Evolutionary conservation across 2,113 vertebrate genomes (phyloP).

Genomic region (Dipodomys stephensi): DNA sequence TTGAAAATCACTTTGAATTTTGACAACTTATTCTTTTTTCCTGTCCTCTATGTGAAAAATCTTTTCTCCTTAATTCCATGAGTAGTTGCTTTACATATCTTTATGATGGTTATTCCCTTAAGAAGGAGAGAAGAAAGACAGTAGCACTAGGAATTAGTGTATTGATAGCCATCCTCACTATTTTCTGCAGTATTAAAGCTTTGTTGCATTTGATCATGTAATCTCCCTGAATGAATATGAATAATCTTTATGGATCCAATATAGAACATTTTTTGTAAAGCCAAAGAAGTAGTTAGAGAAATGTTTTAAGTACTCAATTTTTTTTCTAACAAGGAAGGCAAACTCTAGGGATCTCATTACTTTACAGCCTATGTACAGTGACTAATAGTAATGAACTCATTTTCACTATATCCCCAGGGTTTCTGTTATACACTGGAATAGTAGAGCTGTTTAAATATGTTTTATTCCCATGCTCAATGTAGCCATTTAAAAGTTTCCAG

Average conservation of each 20-base stretch:
- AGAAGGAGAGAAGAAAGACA: neutral
- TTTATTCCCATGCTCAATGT: neutral
- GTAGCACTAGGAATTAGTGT: neutral
- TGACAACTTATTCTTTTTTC: neutral
- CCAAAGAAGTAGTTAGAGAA: neutral
- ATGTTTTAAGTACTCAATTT: neutral
- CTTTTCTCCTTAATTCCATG: neutral
- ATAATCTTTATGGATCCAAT: neutral
- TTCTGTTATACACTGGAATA: neutral
- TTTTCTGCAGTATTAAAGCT: neutral
- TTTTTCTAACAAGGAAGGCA: neutral
- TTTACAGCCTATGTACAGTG: neutral
- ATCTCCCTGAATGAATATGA: neutral
- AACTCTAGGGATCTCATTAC: slow-evolving; percentile 28
- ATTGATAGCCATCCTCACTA: neutral
- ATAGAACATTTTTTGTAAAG: neutral
- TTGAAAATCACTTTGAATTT: neutral
- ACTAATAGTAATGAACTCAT: neutral
- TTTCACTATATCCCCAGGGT: neutral
- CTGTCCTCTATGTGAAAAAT: neutral
- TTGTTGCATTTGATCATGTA: neutral
- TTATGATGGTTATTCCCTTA: neutral
- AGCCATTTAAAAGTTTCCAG: slow-evolving; percentile 2
- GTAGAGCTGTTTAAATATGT: neutral
- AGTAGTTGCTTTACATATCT: neutral